These are phyloP conservation scores for Haemorhous mexicanus DNA, from an alignment of 2,113 vertebrate genomes.

Conservation along the genomic window DNA sequence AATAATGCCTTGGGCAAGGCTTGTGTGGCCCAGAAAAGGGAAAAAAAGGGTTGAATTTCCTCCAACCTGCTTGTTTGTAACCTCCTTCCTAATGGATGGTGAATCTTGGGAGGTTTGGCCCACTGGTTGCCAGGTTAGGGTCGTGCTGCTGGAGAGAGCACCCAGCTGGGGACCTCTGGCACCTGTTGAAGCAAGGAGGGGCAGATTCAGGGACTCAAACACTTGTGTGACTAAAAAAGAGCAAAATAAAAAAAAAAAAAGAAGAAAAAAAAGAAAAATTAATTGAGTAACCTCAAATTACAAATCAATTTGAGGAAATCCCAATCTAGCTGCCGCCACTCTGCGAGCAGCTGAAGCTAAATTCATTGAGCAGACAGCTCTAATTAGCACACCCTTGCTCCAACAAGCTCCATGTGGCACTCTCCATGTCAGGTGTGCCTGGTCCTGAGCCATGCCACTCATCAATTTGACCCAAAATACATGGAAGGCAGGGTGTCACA, in stretches of 20 bases:
- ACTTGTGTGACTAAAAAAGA: neutral
- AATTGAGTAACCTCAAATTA: conserved; percentile 70
- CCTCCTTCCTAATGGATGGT: neutral
- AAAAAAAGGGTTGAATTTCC: neutral
- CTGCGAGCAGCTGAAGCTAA: neutral
- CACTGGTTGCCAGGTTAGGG: neutral
- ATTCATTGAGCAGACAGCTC: conserved; percentile 36
- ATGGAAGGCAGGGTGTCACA: neutral
- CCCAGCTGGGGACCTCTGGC: rapidly evolving
- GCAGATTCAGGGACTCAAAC: rapidly evolving
- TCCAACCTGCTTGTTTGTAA: conserved; percentile 25
- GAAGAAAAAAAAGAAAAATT: neutral
- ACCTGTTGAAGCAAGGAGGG: neutral
- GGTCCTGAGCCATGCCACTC: neutral
- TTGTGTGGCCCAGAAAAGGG: conserved; percentile 59
- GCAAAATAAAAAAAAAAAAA: neutral
- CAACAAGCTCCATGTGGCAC: neutral
- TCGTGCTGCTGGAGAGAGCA: neutral
- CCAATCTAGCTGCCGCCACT: conserved; percentile 44
- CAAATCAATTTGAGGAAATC: conserved; percentile 66
- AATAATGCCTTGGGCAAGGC: conserved; percentile 61
- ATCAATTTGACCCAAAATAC: conserved; percentile 26
- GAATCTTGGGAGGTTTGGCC: neutral
- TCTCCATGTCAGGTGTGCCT: neutral
- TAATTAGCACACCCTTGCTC: conserved; percentile 24